Base-by-base conservation (phyloP, 2,113 vertebrate species). In the Numida meleagris region DNA sequence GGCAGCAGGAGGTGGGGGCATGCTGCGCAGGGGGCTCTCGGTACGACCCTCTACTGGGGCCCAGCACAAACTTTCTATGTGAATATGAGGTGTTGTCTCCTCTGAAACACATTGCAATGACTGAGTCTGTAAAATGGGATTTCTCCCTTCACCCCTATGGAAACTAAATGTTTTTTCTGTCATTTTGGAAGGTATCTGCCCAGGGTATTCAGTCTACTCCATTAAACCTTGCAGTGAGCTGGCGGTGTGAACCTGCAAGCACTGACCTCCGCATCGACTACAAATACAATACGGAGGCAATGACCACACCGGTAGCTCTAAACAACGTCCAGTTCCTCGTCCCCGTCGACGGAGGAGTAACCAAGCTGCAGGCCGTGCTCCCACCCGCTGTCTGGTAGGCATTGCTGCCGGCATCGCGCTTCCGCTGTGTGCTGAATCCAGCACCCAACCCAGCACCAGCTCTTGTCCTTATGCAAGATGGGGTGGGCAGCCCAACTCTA, bases 211-310 rank as follows among this genome's bases (percentile, higher is more conserved):
- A 99, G 97, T 99, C 99, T 96, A 99, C 99, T 36, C 99, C 99
- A 72, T 96, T 99, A 96, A 99, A 99, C 97, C 98, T 99, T 96
- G 99, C 99, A 7, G 98, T 99, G 96, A 99, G 98, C 95, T 99
- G 99, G 99, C 98, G 99, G 23, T 98, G 99, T 67, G 99, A 99
- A 33, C 96, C 97, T 75, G 96, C 95, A 90, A 99, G 98, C 98
- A 99, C 99, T 12, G 99, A 99, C 96, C 98, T 99, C 57, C 98
- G 99, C 96, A 98, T 99, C 86, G 99, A 99, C 97, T 99, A 99
- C 97, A 99, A 99, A 93, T 99, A 99, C 98, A 99, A 99, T 88
- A 97, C 96, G 0, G 99, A 99, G 80, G 98, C 99, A n/a, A 99
- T 99, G 98, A 97, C 98, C 15, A 97, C 97, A 0, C 98, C 99